A percentile compares a stretch with the other conserved stretches of the same genome.
Conservation (phyloP, 2,888 invertebrate species). For the Cataglyphis altisquamis region DNA sequence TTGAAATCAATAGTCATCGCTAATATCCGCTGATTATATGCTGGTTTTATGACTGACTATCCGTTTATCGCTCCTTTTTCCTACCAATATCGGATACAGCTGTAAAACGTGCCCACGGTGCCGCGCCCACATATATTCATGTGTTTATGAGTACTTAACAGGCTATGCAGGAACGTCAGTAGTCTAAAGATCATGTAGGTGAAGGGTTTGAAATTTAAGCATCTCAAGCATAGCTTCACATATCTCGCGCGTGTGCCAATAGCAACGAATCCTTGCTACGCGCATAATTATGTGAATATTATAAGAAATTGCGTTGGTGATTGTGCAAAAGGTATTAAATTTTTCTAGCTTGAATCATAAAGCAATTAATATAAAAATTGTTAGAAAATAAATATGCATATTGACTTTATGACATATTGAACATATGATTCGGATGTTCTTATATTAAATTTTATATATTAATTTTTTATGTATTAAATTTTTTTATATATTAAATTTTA, state of each 20-base stretch:
- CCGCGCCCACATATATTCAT: conserved; percentile 68
- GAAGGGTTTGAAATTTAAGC: conserved; percentile 22
- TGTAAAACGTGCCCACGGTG: conserved; percentile 67
- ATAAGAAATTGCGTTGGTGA: background rate
- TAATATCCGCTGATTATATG: conserved; percentile 16
- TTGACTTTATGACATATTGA: background rate
- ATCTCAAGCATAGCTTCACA: background rate
- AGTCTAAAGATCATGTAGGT: conserved; percentile 12
- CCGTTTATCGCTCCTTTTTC: conserved; percentile 62
- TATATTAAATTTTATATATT: background rate
- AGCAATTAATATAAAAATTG: background rate
- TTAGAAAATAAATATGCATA: background rate
- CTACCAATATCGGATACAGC: conserved; percentile 54
- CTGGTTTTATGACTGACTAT: conserved; percentile 2
- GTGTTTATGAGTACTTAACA: conserved; percentile 42
- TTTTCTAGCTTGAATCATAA: background rate
- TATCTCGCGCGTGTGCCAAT: background rate
- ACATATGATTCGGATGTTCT: background rate
- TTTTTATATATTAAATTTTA: background rate
- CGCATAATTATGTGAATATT: background rate
- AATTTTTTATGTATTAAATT: too few species aligned
- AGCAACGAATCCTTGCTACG: background rate
- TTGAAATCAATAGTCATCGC: conserved; percentile 35
- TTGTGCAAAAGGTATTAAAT: background rate
- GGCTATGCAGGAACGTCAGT: background rate